These are phyloP conservation scores for Natrix natrix DNA, from an alignment of 2,797 vertebrate genomes.

Conservation along the genomic window DNA sequence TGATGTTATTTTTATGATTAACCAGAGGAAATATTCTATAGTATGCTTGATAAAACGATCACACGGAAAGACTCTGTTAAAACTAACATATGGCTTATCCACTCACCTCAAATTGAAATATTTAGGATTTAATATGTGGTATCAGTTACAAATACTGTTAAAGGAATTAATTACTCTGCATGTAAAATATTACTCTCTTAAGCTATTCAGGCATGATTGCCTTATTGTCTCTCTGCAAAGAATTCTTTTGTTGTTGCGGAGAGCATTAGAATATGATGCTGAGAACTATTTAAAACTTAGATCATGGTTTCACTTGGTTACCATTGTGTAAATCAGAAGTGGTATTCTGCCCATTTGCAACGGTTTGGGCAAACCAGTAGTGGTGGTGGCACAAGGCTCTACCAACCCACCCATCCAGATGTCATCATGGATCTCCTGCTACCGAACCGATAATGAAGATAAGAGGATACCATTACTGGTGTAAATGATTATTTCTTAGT, in stretches of 20 bases:
- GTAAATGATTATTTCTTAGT: background rate
- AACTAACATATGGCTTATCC: background rate
- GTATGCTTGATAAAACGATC: background rate
- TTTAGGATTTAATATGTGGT: background rate
- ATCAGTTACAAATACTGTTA: background rate
- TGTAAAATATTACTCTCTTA: background rate
- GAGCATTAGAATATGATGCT: background rate
- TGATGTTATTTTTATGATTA: background rate
- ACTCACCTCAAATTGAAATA: background rate
- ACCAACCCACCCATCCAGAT: no score
- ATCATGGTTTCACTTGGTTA: background rate
- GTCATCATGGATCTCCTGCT: no score
- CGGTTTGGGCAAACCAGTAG: no score
- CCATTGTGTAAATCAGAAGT: no score
- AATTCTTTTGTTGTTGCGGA: background rate
- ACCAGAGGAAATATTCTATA: background rate
- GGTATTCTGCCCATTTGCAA: no score
- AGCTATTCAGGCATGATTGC: background rate
- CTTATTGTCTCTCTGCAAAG: no score
- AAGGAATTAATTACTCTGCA: background rate
- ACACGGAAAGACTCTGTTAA: background rate
- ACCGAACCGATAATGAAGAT: no score
- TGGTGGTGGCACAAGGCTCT: no score
- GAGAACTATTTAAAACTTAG: background rate
- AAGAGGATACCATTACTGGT: no score